Conservation (phyloP, 1,140 invertebrate species). For the Drosophila nasuta region DNA sequence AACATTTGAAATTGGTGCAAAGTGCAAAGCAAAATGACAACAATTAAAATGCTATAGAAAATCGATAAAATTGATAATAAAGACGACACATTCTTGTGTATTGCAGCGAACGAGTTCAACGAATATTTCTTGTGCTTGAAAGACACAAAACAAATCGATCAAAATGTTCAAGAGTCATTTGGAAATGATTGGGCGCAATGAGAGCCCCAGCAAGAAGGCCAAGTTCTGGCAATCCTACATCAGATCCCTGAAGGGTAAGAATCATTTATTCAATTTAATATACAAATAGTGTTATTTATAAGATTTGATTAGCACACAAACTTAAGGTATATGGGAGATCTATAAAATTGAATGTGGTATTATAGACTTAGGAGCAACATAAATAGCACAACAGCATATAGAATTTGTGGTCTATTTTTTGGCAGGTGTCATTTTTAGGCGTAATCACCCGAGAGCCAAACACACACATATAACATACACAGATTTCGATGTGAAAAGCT, state of each 20-base stretch:
- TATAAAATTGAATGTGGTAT: constrained; percentile 17
- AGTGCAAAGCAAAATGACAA: constrained; percentile 25
- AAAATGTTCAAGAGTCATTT: constrained; percentile 95
- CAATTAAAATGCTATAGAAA: not conserved
- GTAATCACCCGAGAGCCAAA: constrained; percentile 46
- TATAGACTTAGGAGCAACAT: constrained; percentile 40
- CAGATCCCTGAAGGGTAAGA: constrained; percentile 93
- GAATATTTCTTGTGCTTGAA: constrained; percentile 85
- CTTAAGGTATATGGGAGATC: constrained; percentile 5
- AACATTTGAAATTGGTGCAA: constrained; percentile 43
- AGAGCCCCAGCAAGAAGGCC: constrained; percentile 95
- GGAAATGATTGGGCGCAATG: constrained; percentile 96
- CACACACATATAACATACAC: constrained; percentile 16
- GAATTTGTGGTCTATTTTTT: constrained; percentile 61
- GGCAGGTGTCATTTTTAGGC: constrained; percentile 74
- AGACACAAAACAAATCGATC: constrained; percentile 87
- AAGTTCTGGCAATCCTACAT: constrained; percentile 97
- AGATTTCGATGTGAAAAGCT: constrained; percentile 51
- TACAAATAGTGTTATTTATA: not conserved
- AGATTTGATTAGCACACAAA: not conserved
- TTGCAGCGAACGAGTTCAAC: constrained; percentile 89
- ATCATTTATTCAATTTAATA: not conserved
- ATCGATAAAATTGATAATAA: constrained; percentile 29
- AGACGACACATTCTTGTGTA: constrained; percentile 53
- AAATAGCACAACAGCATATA: constrained; percentile 52